Percentiles rank a stretch among this genome's conserved stretches.
Conservation (phyloP, 2,888 invertebrate species). For the Andrena fulva region DNA sequence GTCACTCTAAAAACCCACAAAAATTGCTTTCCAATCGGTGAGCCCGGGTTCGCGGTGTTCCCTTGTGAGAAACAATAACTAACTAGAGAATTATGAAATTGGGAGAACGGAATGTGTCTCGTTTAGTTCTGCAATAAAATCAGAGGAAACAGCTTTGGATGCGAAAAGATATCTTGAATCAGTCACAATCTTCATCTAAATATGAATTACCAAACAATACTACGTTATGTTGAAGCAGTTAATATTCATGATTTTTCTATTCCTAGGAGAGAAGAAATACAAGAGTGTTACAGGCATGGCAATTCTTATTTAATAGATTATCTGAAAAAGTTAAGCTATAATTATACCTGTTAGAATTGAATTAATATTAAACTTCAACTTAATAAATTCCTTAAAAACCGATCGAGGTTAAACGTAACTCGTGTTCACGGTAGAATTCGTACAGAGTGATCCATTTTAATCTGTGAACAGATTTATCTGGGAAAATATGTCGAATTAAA, state of each 20-base stretch:
- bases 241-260: conserved; percentile 31
- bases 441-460: conserved; percentile 21
- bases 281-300: conserved; percentile 57
- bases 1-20: too few relatives aligned
- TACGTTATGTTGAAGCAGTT: conserved; percentile 66
- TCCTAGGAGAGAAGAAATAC: conserved; percentile 24
- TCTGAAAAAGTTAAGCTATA: conserved; percentile 76
- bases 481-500: neutral
- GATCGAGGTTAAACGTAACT: neutral
- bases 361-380: conserved; percentile 30
- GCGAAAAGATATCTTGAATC: conserved; percentile 63
- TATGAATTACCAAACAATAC: conserved; percentile 80
- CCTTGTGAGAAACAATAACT: neutral
- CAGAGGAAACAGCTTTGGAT: conserved; percentile 30
- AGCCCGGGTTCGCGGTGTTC: too few relatives aligned
- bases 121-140: conserved; percentile 12
- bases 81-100: neutral
- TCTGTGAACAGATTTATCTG: conserved; percentile 12
- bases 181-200: conserved; percentile 69
- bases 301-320: conserved; percentile 79
- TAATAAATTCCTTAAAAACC: neutral
- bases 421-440: neutral
- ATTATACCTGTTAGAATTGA: conserved; percentile 61
- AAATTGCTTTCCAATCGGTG: too few relatives aligned
- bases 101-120: neutral